Conservation (phyloP, 2,113 vertebrate species). For the Crotalus tigris region DNA sequence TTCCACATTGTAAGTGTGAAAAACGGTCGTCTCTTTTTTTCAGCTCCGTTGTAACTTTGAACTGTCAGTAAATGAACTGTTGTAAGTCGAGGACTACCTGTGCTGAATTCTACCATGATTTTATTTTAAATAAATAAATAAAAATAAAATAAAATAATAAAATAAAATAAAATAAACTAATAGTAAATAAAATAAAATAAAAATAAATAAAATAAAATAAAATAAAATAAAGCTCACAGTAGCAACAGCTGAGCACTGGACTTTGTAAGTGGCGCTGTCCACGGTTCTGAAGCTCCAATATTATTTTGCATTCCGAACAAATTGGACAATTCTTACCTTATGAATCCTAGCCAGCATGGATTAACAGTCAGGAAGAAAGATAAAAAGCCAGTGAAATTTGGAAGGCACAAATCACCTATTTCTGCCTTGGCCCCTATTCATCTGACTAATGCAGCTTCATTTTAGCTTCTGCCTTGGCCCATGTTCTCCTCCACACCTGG, state of each 20-base stretch:
- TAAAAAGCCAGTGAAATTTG: background rate
- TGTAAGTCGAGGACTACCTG: too few relatives aligned
- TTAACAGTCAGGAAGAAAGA: background rate
- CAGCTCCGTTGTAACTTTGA: too few relatives aligned
- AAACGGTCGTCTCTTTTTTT: too few relatives aligned
- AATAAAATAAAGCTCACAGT: background rate
- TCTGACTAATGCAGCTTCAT: background rate
- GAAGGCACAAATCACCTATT: background rate
- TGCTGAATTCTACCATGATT: too few relatives aligned
- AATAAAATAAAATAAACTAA: too few relatives aligned
- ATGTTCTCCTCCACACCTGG: background rate
- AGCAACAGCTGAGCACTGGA: background rate
- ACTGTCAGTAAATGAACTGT: too few relatives aligned
- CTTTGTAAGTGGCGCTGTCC: background rate
- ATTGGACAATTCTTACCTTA: background rate
- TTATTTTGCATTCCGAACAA: background rate
- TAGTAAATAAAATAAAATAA: too few relatives aligned
- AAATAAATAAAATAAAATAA: too few relatives aligned
- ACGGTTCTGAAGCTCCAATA: background rate
- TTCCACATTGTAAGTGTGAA: too few relatives aligned
- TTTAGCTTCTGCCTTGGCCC: background rate
- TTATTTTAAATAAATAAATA: too few relatives aligned
- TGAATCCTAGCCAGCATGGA: background rate
- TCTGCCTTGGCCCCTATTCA: background rate
- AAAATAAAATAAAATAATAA: too few relatives aligned